phyloP scores from a whole-genome alignment of 2,797 vertebrate genomes.

The Podarcis lilfordi region DNA sequence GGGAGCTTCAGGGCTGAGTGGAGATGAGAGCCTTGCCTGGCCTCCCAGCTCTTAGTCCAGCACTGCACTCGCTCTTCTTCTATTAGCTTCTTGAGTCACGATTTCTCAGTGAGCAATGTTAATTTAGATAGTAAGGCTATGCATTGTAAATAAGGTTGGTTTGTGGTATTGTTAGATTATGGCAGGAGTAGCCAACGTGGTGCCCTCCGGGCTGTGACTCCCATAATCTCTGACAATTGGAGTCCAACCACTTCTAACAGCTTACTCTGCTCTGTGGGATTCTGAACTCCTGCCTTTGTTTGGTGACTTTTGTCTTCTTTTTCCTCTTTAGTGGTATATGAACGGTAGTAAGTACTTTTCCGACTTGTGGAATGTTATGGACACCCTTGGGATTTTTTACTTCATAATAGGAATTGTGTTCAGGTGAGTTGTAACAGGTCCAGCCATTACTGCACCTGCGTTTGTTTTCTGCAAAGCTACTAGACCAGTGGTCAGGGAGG shows the following conservation, averaged over 20 bases:
- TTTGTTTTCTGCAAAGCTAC: neutral
- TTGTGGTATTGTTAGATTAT: neutral
- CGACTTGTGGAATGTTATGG: slow-evolving; percentile 83
- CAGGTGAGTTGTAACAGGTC: slow-evolving; percentile 68
- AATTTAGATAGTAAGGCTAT: neutral
- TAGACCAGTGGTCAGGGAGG: neutral
- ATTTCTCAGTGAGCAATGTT: neutral
- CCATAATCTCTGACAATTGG: too few species aligned
- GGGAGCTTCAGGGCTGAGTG: too few species aligned
- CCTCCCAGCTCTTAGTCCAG: too few species aligned
- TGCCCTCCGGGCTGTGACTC: too few species aligned
- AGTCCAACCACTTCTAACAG: too few species aligned
- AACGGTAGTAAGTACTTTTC: slow-evolving; percentile 81
- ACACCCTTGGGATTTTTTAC: slow-evolving; percentile 81
- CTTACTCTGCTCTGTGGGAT: neutral
- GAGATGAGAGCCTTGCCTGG: too few species aligned
- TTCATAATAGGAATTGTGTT: slow-evolving; percentile 81
- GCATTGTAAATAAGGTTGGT: neutral
- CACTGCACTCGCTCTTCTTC: too few species aligned
- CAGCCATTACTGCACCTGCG: neutral
- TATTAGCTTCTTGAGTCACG: neutral
- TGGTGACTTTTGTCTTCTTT: slow-evolving; percentile 37
- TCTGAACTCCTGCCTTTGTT: neutral
- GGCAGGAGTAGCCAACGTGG: too few species aligned
- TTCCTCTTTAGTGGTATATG: slow-evolving; percentile 79